Evolutionary conservation across 2,888 invertebrate genomes (phyloP).

Genomic region (Drosophila mayaguana): DNA sequence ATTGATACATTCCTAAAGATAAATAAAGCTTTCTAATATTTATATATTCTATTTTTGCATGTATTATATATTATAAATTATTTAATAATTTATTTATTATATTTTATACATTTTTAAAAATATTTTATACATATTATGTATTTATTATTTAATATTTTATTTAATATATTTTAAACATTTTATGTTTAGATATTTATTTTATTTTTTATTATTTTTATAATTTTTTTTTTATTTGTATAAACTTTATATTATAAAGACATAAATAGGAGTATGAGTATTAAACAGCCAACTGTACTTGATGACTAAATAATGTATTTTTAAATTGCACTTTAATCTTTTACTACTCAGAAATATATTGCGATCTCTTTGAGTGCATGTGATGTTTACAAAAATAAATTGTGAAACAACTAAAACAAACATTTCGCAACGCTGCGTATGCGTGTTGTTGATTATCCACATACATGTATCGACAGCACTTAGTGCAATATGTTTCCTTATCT

Average conservation of each 20-base stretch:
- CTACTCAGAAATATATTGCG: neutral
- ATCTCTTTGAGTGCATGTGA: no score
- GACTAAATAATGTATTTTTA: no score
- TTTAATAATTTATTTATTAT: neutral
- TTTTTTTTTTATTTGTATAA: no score
- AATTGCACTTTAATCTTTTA: neutral
- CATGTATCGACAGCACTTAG: neutral
- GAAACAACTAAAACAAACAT: neutral
- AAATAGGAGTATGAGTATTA: no score
- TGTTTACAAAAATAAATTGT: neutral
- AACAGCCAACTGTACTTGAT: no score
- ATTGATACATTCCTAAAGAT: no score
- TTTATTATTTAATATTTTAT: neutral
- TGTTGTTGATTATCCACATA: neutral
- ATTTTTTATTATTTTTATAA: no score
- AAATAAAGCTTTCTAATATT: no score
- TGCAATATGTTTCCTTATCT: constrained; percentile 7
- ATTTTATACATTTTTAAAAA: neutral
- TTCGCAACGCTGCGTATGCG: constrained; percentile 4
- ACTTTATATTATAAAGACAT: no score
- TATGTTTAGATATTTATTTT: no score
- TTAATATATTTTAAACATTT: no score
- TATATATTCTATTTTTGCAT: neutral
- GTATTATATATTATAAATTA: neutral
- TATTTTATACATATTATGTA: neutral